These are phyloP conservation scores for Poicephalus gulielmi DNA, from an alignment of 2,113 vertebrate genomes.

Conservation along the genomic window DNA sequence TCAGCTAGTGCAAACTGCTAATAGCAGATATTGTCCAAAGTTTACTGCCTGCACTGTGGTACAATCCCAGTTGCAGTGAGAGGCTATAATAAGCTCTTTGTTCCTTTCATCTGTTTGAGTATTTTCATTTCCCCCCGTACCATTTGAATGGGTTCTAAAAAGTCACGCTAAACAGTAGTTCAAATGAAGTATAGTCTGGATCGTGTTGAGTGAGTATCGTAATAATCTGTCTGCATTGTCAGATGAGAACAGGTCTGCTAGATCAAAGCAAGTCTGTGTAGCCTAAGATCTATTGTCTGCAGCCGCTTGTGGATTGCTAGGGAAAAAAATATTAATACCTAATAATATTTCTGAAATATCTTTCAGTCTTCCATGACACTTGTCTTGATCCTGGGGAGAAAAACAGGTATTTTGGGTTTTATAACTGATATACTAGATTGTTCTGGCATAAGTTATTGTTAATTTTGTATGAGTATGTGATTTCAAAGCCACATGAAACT, in stretches of 20 bases:
- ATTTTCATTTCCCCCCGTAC: not conserved
- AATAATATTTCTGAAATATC: not conserved
- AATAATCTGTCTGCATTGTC: not conserved
- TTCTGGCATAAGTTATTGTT: not conserved
- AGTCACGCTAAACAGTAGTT: not conserved
- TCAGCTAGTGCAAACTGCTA: not conserved
- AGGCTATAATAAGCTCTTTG: not conserved
- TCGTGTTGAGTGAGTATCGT: not conserved
- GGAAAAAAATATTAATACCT: not conserved
- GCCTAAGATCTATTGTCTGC: not conserved
- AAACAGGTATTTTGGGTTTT: not conserved
- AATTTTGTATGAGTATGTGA: not conserved
- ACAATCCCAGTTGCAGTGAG: not conserved
- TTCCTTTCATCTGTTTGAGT: not conserved
- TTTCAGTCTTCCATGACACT: not conserved
- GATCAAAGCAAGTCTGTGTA: not conserved
- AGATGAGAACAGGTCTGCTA: not conserved
- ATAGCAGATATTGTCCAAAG: not conserved
- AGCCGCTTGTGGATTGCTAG: not conserved
- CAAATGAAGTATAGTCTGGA: not conserved
- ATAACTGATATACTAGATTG: not conserved
- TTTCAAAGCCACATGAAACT: not conserved
- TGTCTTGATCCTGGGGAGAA: not conserved
- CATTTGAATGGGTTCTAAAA: not conserved
- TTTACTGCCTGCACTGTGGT: not conserved